These are phyloP conservation scores for Brachynemurus nebulosus DNA, from an alignment of 2,888 invertebrate species.

Conservation along the genomic window DNA sequence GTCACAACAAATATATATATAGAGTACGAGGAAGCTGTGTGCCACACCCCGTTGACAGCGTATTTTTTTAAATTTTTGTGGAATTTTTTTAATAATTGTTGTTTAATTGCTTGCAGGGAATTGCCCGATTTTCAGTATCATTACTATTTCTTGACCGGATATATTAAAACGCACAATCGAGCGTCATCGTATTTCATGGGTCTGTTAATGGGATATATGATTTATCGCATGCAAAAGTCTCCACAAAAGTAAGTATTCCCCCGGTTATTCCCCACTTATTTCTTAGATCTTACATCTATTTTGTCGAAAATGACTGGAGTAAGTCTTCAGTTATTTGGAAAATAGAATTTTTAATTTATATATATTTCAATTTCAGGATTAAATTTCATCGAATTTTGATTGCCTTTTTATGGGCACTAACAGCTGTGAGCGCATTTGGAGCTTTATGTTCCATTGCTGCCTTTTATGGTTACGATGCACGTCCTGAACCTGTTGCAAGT, in stretches of 20 bases:
- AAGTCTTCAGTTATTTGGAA: no score
- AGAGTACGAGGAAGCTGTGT: no score
- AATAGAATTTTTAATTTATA: no score
- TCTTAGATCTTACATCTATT: no score
- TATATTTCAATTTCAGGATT: constrained; percentile 21
- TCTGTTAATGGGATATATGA: constrained; percentile 46
- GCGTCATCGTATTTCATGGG: constrained; percentile 56
- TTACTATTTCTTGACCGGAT: constrained; percentile 46
- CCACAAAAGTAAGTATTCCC: constrained; percentile 1
- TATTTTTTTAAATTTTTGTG: no score
- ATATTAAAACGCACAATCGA: constrained; percentile 64
- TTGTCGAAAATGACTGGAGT: no score
- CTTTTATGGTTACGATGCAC: constrained; percentile 48
- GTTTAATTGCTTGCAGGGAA: constrained; percentile 37
- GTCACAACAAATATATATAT: no score
- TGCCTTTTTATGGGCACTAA: constrained; percentile 24
- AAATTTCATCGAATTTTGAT: constrained; percentile 23
- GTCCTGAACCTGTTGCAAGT: constrained; percentile 42
- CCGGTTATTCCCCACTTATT: no score
- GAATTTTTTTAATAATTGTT: neutral
- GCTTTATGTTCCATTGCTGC: constrained; percentile 47
- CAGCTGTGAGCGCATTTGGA: constrained; percentile 32
- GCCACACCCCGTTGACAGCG: no score
- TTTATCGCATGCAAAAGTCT: constrained; percentile 47
- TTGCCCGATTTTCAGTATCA: constrained; percentile 47